Base-by-base conservation (phyloP, 2,888 invertebrate genomes). In the Himalopsyche anomala region DNA sequence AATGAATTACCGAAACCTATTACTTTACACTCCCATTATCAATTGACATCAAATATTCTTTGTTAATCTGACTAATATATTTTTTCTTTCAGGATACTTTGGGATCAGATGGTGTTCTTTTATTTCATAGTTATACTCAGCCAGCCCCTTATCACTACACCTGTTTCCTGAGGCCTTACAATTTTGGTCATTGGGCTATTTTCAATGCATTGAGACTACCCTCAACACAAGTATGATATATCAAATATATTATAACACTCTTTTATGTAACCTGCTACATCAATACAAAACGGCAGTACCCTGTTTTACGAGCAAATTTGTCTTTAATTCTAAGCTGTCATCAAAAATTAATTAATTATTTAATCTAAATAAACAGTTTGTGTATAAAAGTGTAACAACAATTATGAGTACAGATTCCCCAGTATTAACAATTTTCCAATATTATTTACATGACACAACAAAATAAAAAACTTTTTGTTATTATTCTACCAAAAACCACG, bases 141-240 rank as follows among this genome's bases (percentile, higher is more conserved):
- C 94, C 96, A 4, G 97, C 98, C 0, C 96, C 96, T 19, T 96
- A 96, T 91, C 98, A 98, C 92, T 95, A 96, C 91, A 95, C 96
- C 85, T 94, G 96, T 36, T 94, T 96, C 88, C 91, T 97, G 12
- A 95, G 96, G 84, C 96, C 97, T 0, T 96, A 94, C 91, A 98
- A 98, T 92, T 97, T 98, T 91, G 94, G 95, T 81, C 97, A 98
- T 91, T 98, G 97, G 92, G 95, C 95, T 36, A 92, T 98, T 84
- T 96, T 98, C 91, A 99, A 98, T 92, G 96, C 95, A 12, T 91
- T 98, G 36, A 95, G 95, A 81, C 92, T 98, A 81, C 98, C 98
- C 0, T 95, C 94, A 0, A 97, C 96, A 0, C 97, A 97, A 93
- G 92, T 92, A 89, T 74, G 36, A 62, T 51, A 51, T 15, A 51